Conservation (phyloP, 1,140 invertebrate genomes). For the Bombus picipes region DNA sequence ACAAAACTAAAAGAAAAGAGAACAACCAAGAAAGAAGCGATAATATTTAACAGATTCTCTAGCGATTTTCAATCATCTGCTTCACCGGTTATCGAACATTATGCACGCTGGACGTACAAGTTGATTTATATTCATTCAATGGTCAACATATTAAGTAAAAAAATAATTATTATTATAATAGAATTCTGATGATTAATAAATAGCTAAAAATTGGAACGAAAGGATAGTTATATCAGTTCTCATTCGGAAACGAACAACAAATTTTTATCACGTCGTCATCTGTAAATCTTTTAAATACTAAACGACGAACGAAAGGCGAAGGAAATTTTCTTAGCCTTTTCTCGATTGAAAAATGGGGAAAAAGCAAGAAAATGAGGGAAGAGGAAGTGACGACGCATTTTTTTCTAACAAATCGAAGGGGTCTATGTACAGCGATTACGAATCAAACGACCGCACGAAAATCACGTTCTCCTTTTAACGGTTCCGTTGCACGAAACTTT, state of each 20-base stretch:
- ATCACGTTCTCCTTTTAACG: constrained; percentile 22
- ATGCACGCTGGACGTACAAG: background rate
- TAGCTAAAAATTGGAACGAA: background rate
- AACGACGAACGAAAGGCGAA: background rate
- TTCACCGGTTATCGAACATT: background rate
- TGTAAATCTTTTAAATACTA: background rate
- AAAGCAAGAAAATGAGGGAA: background rate
- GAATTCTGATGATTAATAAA: constrained; percentile 4
- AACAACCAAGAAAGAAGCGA: background rate
- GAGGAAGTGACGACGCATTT: background rate
- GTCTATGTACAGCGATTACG: constrained; percentile 47
- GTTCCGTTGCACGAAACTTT: background rate
- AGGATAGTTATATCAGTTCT: background rate
- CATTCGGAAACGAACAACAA: background rate
- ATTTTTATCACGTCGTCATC: background rate
- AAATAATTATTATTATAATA: background rate
- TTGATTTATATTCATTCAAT: background rate
- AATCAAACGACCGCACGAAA: constrained; percentile 35
- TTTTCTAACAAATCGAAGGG: background rate
- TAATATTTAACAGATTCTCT: background rate
- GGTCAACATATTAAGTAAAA: background rate
- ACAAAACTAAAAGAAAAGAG: background rate
- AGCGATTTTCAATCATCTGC: background rate
- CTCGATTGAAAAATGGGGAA: background rate
- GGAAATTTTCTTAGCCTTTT: background rate